These are phyloP conservation scores for Champsocephalus gunnari DNA, from an alignment of 2,797 vertebrate species.

Conservation along the genomic window DNA sequence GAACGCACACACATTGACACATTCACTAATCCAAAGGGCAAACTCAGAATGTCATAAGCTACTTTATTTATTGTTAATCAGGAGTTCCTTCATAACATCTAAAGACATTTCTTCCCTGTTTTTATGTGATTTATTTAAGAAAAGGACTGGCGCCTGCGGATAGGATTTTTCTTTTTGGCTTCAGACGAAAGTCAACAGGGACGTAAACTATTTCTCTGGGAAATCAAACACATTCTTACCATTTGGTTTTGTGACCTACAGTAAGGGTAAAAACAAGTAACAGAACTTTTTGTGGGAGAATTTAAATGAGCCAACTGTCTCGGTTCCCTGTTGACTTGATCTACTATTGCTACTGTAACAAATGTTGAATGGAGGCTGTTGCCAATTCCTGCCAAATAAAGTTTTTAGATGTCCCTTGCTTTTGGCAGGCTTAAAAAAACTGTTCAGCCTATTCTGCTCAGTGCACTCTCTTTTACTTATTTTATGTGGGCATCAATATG, in stretches of 20 bases:
- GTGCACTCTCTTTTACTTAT: not conserved
- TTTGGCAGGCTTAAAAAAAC: slow-evolving; percentile 36
- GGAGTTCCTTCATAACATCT: slow-evolving; percentile 27
- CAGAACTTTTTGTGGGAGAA: slow-evolving; percentile 30
- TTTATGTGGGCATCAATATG: slow-evolving; percentile 8
- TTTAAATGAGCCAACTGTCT: slow-evolving; percentile 60
- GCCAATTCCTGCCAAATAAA: slow-evolving; percentile 33
- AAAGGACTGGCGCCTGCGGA: slow-evolving; percentile 31
- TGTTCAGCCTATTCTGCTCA: slow-evolving; percentile 7
- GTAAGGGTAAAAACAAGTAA: slow-evolving; percentile 19
- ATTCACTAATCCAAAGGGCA: slow-evolving; percentile 50
- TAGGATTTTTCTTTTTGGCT: slow-evolving; percentile 33
- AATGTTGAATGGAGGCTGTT: slow-evolving; percentile 36
- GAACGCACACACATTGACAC: slow-evolving; percentile 10
- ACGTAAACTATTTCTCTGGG: slow-evolving; percentile 61
- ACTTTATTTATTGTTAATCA: slow-evolving; percentile 58
- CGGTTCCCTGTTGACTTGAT: slow-evolving; percentile 47
- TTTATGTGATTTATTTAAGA: slow-evolving; percentile 33
- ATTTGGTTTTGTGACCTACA: slow-evolving; percentile 47
- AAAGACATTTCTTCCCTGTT: not conserved
- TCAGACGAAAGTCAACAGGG: slow-evolving; percentile 21
- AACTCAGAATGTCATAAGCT: slow-evolving; percentile 38
- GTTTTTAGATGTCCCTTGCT: slow-evolving; percentile 47
- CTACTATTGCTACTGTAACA: slow-evolving; percentile 33
- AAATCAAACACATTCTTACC: slow-evolving; percentile 44